Evolutionary conservation across 2,797 vertebrate genomes (phyloP), one percentile per base, ranked within the genome.

Genomic region (Aldrovandia affinis): DNA sequence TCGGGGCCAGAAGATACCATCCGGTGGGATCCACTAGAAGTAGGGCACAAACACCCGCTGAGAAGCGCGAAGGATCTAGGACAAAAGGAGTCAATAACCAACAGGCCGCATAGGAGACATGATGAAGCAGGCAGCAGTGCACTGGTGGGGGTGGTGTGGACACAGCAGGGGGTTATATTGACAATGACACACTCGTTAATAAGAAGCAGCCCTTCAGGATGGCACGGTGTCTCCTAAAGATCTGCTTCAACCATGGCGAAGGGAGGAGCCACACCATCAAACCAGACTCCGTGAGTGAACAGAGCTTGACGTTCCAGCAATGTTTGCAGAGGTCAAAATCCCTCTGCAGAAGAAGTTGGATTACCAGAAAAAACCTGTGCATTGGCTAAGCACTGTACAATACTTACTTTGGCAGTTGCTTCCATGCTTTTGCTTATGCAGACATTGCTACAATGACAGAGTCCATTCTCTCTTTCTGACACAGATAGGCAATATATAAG

Each of bases 31-130:
- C 33, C 9, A 14, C 30, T 36, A 86, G 87, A 93, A 92, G 87
- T 88, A 90, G 91, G 91, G 83, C 91, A 91, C 79, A 81, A 83
- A 81, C 87, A 82, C 90, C 88, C 80, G 85, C 86, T 87, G 91
- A 87, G 90, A 87, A 83, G 86, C 91, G 87, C 86, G 90, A 91
- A 89, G 90, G 36, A 91, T 91, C 87, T 89, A 86, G 89, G 78
- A 85, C 91, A 91, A 89, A 86, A 91, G 87, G 84, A 86, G 88
- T 91, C 91, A 54, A 91, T 91, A 88, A 75, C 87, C 85, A 85
- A 84, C 70, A n/a, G 39, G 68, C 36, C 15, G 63, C 0, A 47
- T 7, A 36, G 42, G 47, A 33, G 59, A 22, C 6, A 5, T 44
- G 75, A 47, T 28, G 73, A 50, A 39, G 61, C 44, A 12, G 18